A percentile compares a stretch with the other conserved stretches of the same genome.
Conservation (phyloP, 2,888 invertebrate genomes). For the Augiades crinisus region DNA sequence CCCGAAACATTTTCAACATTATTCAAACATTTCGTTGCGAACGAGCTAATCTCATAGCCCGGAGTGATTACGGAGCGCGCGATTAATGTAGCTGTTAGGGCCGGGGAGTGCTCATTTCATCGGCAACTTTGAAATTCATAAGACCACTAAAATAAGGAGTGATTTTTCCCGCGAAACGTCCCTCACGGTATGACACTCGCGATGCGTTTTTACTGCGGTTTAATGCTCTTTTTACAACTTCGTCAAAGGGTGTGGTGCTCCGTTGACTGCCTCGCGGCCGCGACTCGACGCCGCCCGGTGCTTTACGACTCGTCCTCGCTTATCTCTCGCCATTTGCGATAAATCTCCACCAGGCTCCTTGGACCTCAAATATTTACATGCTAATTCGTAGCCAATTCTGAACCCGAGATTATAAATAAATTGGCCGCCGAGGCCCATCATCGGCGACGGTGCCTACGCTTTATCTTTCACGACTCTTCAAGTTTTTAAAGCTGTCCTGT, state of each 20-base stretch:
- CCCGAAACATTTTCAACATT: slow-evolving; percentile 5
- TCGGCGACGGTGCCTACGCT: slow-evolving; percentile 54
- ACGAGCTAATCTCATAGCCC: slow-evolving; percentile 23
- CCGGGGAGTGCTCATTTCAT: slow-evolving; percentile 51
- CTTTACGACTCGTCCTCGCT: slow-evolving; percentile 76
- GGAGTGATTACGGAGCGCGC: slow-evolving; percentile 26
- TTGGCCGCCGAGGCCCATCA: slow-evolving; percentile 64
- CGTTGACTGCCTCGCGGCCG: slow-evolving; percentile 40
- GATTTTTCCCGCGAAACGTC: slow-evolving; percentile 46
- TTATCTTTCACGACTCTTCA: slow-evolving; percentile 73
- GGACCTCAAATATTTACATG: slow-evolving; percentile 81
- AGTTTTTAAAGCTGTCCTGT: slow-evolving; percentile 66
- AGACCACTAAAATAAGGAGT: slow-evolving; percentile 71
- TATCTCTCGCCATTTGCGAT: slow-evolving; percentile 73
- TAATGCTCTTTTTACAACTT: slow-evolving; percentile 80
- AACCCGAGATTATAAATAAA: slow-evolving; percentile 80
- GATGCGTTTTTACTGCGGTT: slow-evolving; percentile 80
- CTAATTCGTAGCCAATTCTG: slow-evolving; percentile 78
- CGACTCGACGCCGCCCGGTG: slow-evolving; percentile 47
- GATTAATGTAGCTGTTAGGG: slow-evolving; percentile 47
- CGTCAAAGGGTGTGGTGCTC: slow-evolving; percentile 71
- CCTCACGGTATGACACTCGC: slow-evolving; percentile 45
- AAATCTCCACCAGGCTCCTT: slow-evolving; percentile 74
- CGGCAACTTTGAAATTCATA: slow-evolving; percentile 77
- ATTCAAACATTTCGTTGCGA: slow-evolving; percentile 19